A percentile compares a stretch with the other conserved stretches of the same genome.
Conservation (phyloP, 2,888 invertebrate species). For the Acleris emargana region DNA sequence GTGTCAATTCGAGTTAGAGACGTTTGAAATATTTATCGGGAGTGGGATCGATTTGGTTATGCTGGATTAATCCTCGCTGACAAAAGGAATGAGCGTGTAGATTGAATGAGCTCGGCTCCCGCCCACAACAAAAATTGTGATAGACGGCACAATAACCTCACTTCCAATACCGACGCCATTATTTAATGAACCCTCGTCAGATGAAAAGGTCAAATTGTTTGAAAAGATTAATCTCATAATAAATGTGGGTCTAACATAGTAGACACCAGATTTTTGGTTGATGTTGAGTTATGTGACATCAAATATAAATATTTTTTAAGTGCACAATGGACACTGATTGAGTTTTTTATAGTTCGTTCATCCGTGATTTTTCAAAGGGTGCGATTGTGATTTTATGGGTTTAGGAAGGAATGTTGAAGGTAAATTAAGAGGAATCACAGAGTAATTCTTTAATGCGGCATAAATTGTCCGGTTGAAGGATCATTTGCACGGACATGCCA, state of each 20-base stretch:
- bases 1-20: conserved; percentile 17
- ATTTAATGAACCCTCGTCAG: conserved; percentile 84
- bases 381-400: conserved; percentile 40
- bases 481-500: conserved; percentile 68
- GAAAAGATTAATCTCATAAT: conserved; percentile 83
- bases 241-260: conserved; percentile 76
- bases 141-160: conserved; percentile 81
- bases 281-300: conserved; percentile 65
- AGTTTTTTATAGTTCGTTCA: conserved; percentile 49
- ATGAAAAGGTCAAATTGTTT: conserved; percentile 84
- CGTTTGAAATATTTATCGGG: conserved; percentile 40
- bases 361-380: conserved; percentile 42
- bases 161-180: conserved; percentile 78
- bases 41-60: conserved; percentile 40
- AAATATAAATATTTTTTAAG: conserved; percentile 51
- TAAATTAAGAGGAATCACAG: conserved; percentile 33
- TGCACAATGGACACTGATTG: conserved; percentile 55
- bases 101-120: conserved; percentile 56
- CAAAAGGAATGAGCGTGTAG: conserved; percentile 39
- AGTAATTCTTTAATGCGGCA: conserved; percentile 31
- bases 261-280: conserved; percentile 70
- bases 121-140: conserved; percentile 76
- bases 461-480: conserved; percentile 48
- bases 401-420: conserved; percentile 21
- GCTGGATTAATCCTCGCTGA: conserved; percentile 35